phyloP scores from a whole-genome alignment of 2,888 invertebrate genomes.

The Tyria jacobaeae region DNA sequence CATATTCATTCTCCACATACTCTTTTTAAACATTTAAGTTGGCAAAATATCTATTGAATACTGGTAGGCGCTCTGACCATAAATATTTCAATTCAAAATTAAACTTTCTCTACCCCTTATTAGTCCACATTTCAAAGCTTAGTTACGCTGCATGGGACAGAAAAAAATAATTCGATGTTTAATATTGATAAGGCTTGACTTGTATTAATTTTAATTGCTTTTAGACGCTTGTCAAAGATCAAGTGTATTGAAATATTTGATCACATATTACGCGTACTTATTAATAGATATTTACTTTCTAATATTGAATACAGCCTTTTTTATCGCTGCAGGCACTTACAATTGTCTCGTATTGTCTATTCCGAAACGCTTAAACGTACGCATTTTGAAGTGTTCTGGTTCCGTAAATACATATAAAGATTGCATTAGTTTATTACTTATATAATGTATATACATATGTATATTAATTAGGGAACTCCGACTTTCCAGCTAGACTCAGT shows the following conservation, averaged over 20 bases:
- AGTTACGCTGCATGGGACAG: background rate
- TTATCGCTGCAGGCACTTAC: background rate
- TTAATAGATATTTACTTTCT: slow-evolving; percentile 40
- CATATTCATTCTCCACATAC: too few species aligned
- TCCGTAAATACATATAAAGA: too few species aligned
- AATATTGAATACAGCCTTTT: slow-evolving; percentile 20
- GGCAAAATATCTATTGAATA: too few species aligned
- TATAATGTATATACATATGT: too few species aligned
- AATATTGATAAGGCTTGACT: slow-evolving; percentile 10
- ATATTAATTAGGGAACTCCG: too few species aligned
- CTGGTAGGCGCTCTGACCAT: too few species aligned
- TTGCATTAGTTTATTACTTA: too few species aligned
- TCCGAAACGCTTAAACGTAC: background rate
- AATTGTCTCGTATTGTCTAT: background rate
- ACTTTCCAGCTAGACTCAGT: too few species aligned
- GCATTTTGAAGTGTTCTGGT: too few species aligned
- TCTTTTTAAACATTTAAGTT: too few species aligned
- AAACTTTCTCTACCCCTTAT: slow-evolving; percentile 1
- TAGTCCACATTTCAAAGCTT: background rate
- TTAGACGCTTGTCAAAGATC: slow-evolving; percentile 8
- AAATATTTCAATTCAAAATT: background rate
- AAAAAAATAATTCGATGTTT: slow-evolving; percentile 10
- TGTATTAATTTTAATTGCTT: slow-evolving; percentile 17
- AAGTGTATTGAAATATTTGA: slow-evolving; percentile 17
- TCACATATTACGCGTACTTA: slow-evolving; percentile 32